Percentiles rank a stretch among this genome's conserved stretches.
These are phyloP conservation scores for Anastrepha obliqua DNA, from an alignment of 1,140 invertebrate species.

Conservation along the genomic window DNA sequence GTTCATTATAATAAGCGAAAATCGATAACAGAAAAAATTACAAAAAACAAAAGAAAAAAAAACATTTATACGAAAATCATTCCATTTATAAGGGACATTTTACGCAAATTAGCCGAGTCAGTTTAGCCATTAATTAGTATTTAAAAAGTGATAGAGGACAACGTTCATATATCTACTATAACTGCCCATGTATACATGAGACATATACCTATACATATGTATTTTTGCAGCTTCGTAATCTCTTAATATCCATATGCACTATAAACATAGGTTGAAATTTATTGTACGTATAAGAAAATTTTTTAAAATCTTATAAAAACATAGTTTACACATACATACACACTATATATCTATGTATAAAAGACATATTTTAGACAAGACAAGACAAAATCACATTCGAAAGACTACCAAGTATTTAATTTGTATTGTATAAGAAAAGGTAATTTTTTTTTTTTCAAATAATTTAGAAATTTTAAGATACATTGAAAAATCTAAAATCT, in stretches of 20 bases:
- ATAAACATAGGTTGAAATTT: conserved; percentile 23
- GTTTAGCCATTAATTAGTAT: conserved; percentile 61
- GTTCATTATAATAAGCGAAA: conserved; percentile 31
- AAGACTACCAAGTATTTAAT: not conserved
- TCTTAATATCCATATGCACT: conserved; percentile 20
- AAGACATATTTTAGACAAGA: not conserved
- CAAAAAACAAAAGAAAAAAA: not conserved
- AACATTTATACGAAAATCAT: not conserved
- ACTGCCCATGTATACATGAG: not conserved
- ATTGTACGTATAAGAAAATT: conserved; percentile 23
- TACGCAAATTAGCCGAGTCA: conserved; percentile 2
- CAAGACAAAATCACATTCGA: not conserved
- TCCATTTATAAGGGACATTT: conserved; percentile 38
- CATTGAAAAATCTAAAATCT: conserved; percentile 29
- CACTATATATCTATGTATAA: not conserved
- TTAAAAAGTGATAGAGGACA: conserved; percentile 57
- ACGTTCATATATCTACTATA: conserved; percentile 62
- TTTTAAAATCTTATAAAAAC: not conserved
- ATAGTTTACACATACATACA: not conserved
- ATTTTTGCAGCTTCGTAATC: conserved; percentile 37
- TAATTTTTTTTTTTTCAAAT: not conserved
- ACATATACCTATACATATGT: conserved; percentile 64
- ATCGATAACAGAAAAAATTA: not conserved
- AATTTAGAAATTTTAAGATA: not conserved
- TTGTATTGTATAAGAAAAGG: not conserved